A percentile compares a stretch with the other conserved stretches of the same genome.
These are phyloP conservation scores for Rachycentron canadum DNA, from an alignment of 2,797 vertebrate genomes.

Conservation along the genomic window DNA sequence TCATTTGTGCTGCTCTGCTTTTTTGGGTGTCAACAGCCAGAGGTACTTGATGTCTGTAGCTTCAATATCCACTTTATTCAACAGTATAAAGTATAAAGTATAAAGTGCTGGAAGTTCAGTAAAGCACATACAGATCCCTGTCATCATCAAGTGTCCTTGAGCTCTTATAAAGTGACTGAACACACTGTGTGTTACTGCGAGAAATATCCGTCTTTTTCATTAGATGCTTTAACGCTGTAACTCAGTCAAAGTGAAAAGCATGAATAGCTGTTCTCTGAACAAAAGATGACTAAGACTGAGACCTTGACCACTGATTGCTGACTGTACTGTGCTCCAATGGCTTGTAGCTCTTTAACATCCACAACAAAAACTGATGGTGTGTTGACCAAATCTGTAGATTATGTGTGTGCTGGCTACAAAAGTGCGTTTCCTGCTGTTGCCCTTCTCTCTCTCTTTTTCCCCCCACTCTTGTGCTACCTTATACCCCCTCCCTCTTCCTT, in stretches of 20 bases:
- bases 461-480: conserved; percentile 15
- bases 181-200: background rate
- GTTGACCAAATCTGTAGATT: background rate
- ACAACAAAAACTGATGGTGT: conserved; percentile 3
- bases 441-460: background rate
- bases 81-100: conserved; percentile 13
- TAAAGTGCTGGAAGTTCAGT: conserved; percentile 25
- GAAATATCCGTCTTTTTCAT: background rate
- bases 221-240: conserved; percentile 5
- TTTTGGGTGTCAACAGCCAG: conserved; percentile 59
- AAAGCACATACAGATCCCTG: background rate
- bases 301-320: conserved; percentile 35
- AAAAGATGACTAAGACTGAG: background rate
- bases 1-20: conserved; percentile 59
- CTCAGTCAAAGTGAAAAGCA: conserved; percentile 3
- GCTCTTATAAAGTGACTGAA: conserved; percentile 10
- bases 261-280: conserved; percentile 4
- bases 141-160: conserved; percentile 10
- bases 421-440: background rate
- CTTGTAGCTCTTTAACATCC: background rate
- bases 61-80: conserved; percentile 50
- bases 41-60: conserved; percentile 44
- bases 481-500: background rate
- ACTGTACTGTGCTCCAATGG: background rate
- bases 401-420: conserved; percentile 5